These are phyloP conservation scores for Linnaemya vulpina DNA, from an alignment of 2,888 invertebrate species.

Conservation along the genomic window DNA sequence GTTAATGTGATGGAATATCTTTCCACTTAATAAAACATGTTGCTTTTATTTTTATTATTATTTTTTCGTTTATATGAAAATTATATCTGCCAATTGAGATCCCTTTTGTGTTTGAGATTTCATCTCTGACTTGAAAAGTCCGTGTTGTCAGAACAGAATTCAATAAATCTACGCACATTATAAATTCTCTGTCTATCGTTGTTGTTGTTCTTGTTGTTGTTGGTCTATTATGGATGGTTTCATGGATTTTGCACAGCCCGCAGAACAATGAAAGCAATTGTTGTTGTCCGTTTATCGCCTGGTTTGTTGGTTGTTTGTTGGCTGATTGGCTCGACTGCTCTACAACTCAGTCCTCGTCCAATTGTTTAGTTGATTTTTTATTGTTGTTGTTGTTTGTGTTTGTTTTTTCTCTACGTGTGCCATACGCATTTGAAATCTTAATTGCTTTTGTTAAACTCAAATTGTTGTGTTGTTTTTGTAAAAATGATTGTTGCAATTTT, in stretches of 20 bases:
- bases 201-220: constrained; percentile 33
- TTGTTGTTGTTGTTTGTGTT: not conserved
- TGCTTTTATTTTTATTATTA: no score
- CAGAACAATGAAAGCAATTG: constrained; percentile 59
- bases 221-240: constrained; percentile 43
- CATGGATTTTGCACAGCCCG: constrained; percentile 68
- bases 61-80: not conserved
- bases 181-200: constrained; percentile 5
- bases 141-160: constrained; percentile 49
- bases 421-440: constrained; percentile 71
- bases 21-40: not conserved
- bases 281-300: constrained; percentile 35
- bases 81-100: not conserved
- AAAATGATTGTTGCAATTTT: constrained; percentile 23
- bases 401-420: constrained; percentile 50
- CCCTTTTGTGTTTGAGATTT: not conserved
- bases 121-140: constrained; percentile 33
- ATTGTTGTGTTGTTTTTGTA: constrained; percentile 36
- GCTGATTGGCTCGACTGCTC: constrained; percentile 18
- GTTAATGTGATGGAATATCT: no score
- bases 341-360: constrained; percentile 26
- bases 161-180: constrained; percentile 55
- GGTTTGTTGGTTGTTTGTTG: not conserved
- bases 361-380: constrained; percentile 49
- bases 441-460: constrained; percentile 66